Percentiles rank a stretch among this genome's conserved stretches.
Evolutionary conservation across 1,140 invertebrate genomes (phyloP).

Genomic region (Steinernema feltiae): DNA sequence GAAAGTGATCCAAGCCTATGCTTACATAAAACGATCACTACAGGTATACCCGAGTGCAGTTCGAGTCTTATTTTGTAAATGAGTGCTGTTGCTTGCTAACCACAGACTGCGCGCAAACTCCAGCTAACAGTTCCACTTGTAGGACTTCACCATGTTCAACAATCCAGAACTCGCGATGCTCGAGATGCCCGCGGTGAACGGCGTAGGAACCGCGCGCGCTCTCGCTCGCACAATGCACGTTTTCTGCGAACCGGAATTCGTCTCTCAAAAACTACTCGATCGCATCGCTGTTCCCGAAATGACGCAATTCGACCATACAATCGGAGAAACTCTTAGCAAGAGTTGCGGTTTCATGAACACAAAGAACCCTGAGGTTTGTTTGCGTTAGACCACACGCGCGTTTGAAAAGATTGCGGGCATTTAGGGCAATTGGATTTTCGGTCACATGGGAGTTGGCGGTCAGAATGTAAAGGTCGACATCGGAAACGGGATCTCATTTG

Average conservation of each 20-base stretch:
- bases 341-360: constrained; percentile 33
- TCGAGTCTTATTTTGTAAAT: too few species aligned
- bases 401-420: constrained; percentile 1
- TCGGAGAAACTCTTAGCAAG: constrained; percentile 28
- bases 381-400: neutral
- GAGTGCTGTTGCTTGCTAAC: neutral
- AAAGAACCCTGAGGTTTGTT: constrained; percentile 24
- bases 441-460: constrained; percentile 35
- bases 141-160: constrained; percentile 35
- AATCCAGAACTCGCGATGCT: constrained; percentile 30
- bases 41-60: constrained; percentile 6
- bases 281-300: constrained; percentile 20
- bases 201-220: constrained; percentile 29
- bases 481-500: constrained; percentile 31
- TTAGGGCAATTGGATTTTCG: constrained; percentile 32
- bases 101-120: neutral
- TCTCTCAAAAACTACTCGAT: constrained; percentile 26
- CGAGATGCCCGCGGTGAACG: constrained; percentile 32
- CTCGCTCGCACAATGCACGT: constrained; percentile 24
- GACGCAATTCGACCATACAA: constrained; percentile 24
- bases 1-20: neutral
- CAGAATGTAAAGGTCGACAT: constrained; percentile 33
- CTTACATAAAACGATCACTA: constrained; percentile 1
- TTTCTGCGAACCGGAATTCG: constrained; percentile 24
- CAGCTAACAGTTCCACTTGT: neutral